Evolutionary conservation across 2,888 invertebrate genomes (phyloP), one percentile per base, ranked within the genome.

Genomic region (Psylliodes chrysocephalus): DNA sequence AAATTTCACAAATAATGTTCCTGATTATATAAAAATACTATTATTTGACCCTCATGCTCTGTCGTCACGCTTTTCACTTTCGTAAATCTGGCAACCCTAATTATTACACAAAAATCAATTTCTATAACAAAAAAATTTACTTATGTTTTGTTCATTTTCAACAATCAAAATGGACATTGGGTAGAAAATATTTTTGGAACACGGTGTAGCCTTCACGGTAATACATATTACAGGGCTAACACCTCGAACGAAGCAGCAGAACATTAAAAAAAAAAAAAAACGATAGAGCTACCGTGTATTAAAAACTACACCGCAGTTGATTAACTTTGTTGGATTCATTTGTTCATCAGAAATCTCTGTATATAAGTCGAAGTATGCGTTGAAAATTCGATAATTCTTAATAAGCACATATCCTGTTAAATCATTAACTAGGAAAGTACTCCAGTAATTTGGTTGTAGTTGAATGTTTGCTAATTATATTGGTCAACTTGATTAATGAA

Each of bases 331-430:
- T 40, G 46, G 54, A 62, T 71, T 56, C 61, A 64, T 60, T 62
- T 42, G 47, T n/a, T 19, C 28, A n/a, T 12, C 18, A 63, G 60
- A 55, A 61, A 40, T 38, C 46, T 35, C 46, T 35, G 7, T 8
- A 42, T 42, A 42, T 44, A 67, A 71, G 70, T 64, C 68, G 71
- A 77, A 78, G 75, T 76, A 78, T 79, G 79, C 80, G 79, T 80
- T 79, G 79, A 80, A 78, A 81, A 81, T 80, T 80, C 78, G 78
- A 78, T 81, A 79, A 81, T 79, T 76, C 67, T 75, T 80, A 79
- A 80, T 79, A 78, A 79, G 77, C 80, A 72, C 73, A 76, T 75
- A 81, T 81, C 81, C 81, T 78, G 78, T 51, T 51, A 30, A 42
- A 49, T 47, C 38, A 61, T 54, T 40, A 54, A 30, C 38, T 35